Percentiles rank a stretch among this genome's conserved stretches.
phyloP scores from a whole-genome alignment of 2,888 invertebrate genomes.

The Stenodera caucasica region DNA sequence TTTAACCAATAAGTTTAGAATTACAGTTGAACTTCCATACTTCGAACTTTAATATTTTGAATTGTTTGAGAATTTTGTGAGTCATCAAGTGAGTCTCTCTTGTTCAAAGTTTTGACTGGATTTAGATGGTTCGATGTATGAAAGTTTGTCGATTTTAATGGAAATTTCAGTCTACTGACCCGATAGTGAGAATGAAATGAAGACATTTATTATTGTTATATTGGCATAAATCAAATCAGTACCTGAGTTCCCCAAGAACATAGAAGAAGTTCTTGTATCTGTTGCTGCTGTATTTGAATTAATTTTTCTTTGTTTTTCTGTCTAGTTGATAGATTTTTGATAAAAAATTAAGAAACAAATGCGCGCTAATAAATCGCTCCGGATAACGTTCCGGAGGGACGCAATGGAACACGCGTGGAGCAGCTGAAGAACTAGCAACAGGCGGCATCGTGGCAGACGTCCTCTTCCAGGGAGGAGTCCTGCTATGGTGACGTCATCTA shows the following conservation, averaged over 20 bases:
- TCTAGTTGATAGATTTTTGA: no score
- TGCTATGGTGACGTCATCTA: constrained; percentile 49
- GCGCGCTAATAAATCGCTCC: constrained; percentile 29
- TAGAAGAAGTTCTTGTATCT: constrained; percentile 38
- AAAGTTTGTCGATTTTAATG: no score
- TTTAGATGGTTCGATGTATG: no score
- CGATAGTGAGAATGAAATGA: not conserved
- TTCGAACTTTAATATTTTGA: no score
- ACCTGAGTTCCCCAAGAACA: constrained; percentile 50
- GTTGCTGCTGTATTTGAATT: constrained; percentile 11
- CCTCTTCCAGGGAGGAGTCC: constrained; percentile 52
- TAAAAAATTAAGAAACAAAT: constrained; percentile 18
- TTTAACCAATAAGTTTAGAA: no score
- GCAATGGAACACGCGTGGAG: constrained; percentile 49
- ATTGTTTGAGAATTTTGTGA: no score
- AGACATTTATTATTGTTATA: not conserved
- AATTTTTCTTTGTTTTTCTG: no score
- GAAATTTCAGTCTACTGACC: not conserved
- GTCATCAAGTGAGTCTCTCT: no score
- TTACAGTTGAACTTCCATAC: no score
- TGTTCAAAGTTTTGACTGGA: no score
- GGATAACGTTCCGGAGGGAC: constrained; percentile 36
- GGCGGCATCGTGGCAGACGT: constrained; percentile 52
- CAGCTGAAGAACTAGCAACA: constrained; percentile 56
- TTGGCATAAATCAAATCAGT: constrained; percentile 20